phyloP scores from a whole-genome alignment of 2,797 vertebrate genomes.

The Sternarchorhynchus goeldii region DNA sequence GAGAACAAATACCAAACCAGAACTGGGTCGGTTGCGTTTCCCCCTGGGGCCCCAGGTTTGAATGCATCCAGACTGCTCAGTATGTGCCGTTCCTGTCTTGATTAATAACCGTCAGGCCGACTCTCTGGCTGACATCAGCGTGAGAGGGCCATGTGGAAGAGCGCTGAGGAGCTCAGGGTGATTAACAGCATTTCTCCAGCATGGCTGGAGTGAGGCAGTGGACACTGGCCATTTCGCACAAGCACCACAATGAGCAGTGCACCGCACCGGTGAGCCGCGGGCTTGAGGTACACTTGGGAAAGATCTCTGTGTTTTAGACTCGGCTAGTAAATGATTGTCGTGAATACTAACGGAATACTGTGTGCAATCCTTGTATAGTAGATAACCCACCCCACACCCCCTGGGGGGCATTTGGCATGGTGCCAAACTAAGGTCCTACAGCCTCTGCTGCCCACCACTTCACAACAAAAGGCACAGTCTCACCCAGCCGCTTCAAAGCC shows the following conservation, averaged over 20 bases:
- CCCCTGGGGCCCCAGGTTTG: slow-evolving; percentile 12
- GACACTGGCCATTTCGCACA: slow-evolving; percentile 9
- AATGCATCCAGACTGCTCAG: slow-evolving; percentile 30
- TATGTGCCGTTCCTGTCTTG: slow-evolving; percentile 33
- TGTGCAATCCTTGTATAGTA: too few species aligned
- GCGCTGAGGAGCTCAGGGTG: slow-evolving; percentile 16
- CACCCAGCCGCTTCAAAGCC: slow-evolving; percentile 28
- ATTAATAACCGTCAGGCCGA: slow-evolving; percentile 3
- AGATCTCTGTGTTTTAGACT: neutral
- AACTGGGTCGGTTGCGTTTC: slow-evolving; percentile 14
- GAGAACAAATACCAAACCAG: slow-evolving; percentile 4
- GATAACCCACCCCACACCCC: too few species aligned
- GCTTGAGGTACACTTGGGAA: too few species aligned
- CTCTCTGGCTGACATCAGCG: slow-evolving; percentile 36
- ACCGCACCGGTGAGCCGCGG: too few species aligned
- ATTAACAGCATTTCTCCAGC: slow-evolving; percentile 30
- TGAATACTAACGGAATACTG: too few species aligned
- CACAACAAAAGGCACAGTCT: slow-evolving; percentile 19
- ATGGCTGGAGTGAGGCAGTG: slow-evolving; percentile 4
- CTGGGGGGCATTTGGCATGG: neutral
- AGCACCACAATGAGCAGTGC: neutral
- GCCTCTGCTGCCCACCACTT: slow-evolving; percentile 11
- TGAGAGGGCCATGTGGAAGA: slow-evolving; percentile 19
- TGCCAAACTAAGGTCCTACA: slow-evolving; percentile 23
- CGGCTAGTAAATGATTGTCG: neutral